Evolutionary conservation across 2,797 vertebrate genomes (phyloP).

Genomic region (Aselliscus stoliczkanus): DNA sequence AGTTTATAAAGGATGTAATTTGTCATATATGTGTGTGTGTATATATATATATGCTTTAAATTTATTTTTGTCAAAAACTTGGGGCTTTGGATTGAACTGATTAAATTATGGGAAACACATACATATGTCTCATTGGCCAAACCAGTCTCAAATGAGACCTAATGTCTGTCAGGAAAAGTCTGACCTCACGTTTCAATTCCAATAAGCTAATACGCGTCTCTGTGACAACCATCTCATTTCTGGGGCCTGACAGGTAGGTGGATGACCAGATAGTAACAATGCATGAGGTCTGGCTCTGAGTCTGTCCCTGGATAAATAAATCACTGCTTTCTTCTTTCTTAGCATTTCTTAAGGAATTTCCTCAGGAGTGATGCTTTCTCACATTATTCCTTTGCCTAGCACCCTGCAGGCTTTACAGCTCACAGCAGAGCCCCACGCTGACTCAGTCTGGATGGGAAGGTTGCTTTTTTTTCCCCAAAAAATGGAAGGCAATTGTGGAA

Average conservation of each 20-base stretch:
- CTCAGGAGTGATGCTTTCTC: neutral
- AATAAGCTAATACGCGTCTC: fast-evolving
- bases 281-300: neutral
- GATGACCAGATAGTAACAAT: neutral
- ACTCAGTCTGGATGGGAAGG: neutral
- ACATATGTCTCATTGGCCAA: neutral
- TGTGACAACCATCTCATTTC: neutral
- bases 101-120: neutral
- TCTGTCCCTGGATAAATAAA: neutral
- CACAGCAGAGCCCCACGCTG: no score
- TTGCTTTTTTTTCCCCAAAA: neutral
- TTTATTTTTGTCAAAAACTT: neutral
- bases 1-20: neutral
- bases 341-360: neutral
- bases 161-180: neutral
- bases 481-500: neutral
- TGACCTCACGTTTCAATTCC: neutral
- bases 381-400: neutral
- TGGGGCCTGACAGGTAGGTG: neutral
- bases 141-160: neutral
- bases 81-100: neutral
- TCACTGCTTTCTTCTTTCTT: neutral
- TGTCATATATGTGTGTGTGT: neutral
- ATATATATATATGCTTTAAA: neutral
- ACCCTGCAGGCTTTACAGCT: neutral